Conservation (phyloP, 2,797 vertebrate species). For the Luscinia megarhynchos region DNA sequence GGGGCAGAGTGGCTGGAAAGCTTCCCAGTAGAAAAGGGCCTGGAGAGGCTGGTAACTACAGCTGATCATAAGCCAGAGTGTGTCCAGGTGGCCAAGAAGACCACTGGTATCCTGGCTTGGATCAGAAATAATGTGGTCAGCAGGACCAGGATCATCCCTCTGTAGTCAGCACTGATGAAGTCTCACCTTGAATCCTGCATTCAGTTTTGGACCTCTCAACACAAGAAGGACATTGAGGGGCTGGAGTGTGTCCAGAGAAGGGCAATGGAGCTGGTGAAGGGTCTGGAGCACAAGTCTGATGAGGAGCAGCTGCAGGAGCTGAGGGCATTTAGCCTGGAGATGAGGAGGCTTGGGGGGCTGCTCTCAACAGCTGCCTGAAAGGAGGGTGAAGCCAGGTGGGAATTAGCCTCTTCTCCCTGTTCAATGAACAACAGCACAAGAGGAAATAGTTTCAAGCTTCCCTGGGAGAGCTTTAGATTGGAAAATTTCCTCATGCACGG, state of each 20-base stretch:
- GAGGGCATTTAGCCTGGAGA: not conserved
- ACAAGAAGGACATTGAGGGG: not conserved
- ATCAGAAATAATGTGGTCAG: not conserved
- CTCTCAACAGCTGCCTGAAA: not conserved
- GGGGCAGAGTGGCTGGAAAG: not conserved
- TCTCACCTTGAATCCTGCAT: not conserved
- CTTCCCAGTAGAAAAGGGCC: not conserved
- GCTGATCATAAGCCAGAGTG: not conserved
- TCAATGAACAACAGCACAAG: fast-evolving
- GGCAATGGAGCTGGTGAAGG: not conserved
- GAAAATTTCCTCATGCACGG: not conserved
- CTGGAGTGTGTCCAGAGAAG: not conserved
- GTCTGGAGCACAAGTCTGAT: not conserved
- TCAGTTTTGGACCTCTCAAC: not conserved
- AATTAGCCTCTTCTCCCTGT: not conserved
- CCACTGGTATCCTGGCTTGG: not conserved
- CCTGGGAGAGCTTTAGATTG: not conserved
- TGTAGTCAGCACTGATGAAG: not conserved
- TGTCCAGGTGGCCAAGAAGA: not conserved
- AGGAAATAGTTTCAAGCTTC: not conserved
- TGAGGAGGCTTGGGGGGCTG: not conserved
- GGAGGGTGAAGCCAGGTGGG: not conserved
- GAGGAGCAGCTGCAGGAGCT: not conserved
- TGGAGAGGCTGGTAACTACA: not conserved
- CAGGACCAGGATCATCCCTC: not conserved